Evolutionary conservation across 2,113 vertebrate genomes (phyloP).

Genomic region (Psilopsiagon aurifrons): DNA sequence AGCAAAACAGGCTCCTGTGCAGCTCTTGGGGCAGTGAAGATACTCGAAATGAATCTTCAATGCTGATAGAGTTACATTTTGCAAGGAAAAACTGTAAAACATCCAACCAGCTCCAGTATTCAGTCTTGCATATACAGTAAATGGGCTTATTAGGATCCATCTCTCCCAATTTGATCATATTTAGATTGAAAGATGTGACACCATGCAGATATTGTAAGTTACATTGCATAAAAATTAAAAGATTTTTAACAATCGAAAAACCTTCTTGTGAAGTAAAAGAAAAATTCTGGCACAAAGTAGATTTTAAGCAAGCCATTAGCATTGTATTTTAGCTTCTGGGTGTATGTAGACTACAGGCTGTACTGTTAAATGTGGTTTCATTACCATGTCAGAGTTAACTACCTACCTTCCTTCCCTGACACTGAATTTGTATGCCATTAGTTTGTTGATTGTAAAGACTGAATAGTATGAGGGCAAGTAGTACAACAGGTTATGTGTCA

Average conservation of each 20-base stretch:
- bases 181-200: neutral
- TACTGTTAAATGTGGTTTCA: neutral
- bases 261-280: neutral
- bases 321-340: neutral
- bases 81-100: neutral
- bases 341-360: neutral
- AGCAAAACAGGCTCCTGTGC: neutral
- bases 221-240: neutral
- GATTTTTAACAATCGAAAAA: neutral
- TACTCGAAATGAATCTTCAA: neutral
- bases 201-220: neutral
- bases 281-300: neutral
- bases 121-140: neutral
- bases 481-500: neutral
- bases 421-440: neutral
- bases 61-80: neutral
- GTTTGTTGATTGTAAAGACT: neutral
- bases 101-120: neutral
- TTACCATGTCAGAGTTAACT: neutral
- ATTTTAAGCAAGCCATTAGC: neutral
- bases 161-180: neutral
- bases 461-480: neutral
- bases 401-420: neutral
- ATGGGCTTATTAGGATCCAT: neutral
- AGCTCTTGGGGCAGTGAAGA: fast-evolving